Conservation (phyloP, 1,140 invertebrate species). For the Anoplolepis gracilipes region DNA sequence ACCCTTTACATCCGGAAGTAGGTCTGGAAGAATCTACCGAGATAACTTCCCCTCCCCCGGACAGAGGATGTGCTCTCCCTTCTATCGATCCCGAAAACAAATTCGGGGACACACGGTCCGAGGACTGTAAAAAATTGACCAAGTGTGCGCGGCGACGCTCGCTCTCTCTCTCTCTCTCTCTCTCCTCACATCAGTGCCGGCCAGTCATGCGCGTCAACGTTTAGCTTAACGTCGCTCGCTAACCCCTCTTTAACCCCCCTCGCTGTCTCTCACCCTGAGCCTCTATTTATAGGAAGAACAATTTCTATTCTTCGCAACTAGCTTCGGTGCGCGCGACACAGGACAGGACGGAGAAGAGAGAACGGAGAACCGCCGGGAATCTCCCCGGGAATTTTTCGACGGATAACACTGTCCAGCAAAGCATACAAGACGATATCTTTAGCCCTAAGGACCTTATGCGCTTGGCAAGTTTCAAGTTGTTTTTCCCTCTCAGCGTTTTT, state of each 20-base stretch:
- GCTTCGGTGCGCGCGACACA: not conserved
- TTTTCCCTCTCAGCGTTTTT: too few species aligned
- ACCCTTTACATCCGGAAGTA: not conserved
- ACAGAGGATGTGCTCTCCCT: not conserved
- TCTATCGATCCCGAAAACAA: constrained; percentile 54
- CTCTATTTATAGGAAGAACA: constrained; percentile 31
- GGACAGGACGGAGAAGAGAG: too few species aligned
- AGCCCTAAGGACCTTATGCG: too few species aligned
- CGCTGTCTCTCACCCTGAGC: not conserved
- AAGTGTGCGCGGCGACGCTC: constrained; percentile 45
- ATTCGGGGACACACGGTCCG: constrained; percentile 27
- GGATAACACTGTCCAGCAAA: not conserved
- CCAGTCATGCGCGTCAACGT: constrained; percentile 49
- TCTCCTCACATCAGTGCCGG: not conserved
- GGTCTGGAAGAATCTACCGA: constrained; percentile 24
- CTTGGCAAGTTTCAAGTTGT: too few species aligned
- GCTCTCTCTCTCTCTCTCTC: not conserved
- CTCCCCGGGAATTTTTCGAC: not conserved
- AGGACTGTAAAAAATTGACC: constrained; percentile 50
- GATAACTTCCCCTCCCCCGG: not conserved
- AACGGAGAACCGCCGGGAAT: not conserved
- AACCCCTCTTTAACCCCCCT: constrained; percentile 23
- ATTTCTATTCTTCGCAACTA: constrained; percentile 22
- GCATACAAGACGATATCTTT: too few species aligned
- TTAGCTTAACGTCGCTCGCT: constrained; percentile 36